Conservation (phyloP, 2,888 invertebrate species). For the Pristionchus exspectatus region DNA sequence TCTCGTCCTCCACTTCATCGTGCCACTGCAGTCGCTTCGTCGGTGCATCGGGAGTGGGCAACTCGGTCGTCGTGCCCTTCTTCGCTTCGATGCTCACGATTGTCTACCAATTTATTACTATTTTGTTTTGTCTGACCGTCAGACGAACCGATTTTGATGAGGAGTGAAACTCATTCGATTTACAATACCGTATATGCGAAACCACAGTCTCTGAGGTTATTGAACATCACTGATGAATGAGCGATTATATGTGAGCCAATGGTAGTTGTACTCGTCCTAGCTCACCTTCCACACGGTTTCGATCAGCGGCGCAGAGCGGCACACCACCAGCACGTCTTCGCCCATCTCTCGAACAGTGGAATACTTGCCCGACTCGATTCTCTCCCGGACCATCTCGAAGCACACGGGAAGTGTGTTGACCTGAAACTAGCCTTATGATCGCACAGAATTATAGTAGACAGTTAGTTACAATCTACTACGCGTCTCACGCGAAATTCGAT, state of each 20-base stretch:
- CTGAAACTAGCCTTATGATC: neutral
- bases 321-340: neutral
- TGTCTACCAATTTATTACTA: neutral
- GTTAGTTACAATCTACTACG: too few relatives aligned
- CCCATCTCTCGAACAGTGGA: neutral
- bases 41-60: neutral
- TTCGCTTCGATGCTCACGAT: neutral
- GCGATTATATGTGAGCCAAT: too few relatives aligned
- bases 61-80: neutral
- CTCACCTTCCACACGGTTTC: neutral
- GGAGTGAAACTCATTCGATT: too few relatives aligned
- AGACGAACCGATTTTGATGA: too few relatives aligned
- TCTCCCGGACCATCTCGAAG: neutral
- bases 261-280: too few relatives aligned
- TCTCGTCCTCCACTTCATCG: neutral
- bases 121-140: too few relatives aligned
- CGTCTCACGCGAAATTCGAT: too few relatives aligned
- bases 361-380: neutral
- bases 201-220: too few relatives aligned
- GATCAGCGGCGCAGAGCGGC: neutral
- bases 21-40: neutral
- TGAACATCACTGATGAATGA: too few relatives aligned
- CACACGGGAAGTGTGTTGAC: neutral
- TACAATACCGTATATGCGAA: too few relatives aligned
- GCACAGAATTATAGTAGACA: too few relatives aligned